Evolutionary conservation across 2,888 invertebrate species (phyloP), one percentile per base, ranked within the genome.

Genomic region (Neuroscelio doddi): DNA sequence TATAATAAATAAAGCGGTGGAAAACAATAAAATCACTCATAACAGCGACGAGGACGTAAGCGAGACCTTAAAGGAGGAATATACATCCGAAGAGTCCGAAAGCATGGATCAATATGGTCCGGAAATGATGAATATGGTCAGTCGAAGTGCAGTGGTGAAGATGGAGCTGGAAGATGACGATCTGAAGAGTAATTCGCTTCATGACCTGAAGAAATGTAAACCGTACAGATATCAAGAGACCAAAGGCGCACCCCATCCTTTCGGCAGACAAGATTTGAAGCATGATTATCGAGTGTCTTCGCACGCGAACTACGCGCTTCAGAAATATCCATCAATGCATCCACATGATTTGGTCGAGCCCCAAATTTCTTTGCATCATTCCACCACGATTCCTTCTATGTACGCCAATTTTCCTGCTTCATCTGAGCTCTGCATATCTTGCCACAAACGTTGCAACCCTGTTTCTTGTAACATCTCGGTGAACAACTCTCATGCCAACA

Each of bases 1-100:
- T 57, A 81, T 83, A 1, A 84, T 84, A 29, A 84, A 84, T 55
- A 84, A 84, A 64, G 83, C 84, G 0, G 75, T 77, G 0, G 81
- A 81, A 21, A 80, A 73, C 21, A 34, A n/a, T 10, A 26, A 14
- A 16, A 32, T n/a, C n/a, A n/a, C n/a, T n/a, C n/a, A n/a, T n/a
- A 61, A 59, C 36, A 71, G 34, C 1, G 76, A 73, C 3, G 80
- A 79, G 4, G 80, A 78, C 1, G 58, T 65, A 0, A 56, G 45
- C 1, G 61, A 57, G 0, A 61, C 53, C 3, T 57, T 68, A 5
- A 74, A 59, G 10, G 64, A 46, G 16, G 65, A 63, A 34, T 14
- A 49, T 0, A 1, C 32, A 0, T 9, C 39, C 5, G 58, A 66
- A 7, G 46, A 45, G 12, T 3, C 41, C 1, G 62, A 64, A 5